Evolutionary conservation across 2,888 invertebrate species (phyloP), one percentile per base, ranked within the genome.

Genomic region (Aleiodes testaceus): DNA sequence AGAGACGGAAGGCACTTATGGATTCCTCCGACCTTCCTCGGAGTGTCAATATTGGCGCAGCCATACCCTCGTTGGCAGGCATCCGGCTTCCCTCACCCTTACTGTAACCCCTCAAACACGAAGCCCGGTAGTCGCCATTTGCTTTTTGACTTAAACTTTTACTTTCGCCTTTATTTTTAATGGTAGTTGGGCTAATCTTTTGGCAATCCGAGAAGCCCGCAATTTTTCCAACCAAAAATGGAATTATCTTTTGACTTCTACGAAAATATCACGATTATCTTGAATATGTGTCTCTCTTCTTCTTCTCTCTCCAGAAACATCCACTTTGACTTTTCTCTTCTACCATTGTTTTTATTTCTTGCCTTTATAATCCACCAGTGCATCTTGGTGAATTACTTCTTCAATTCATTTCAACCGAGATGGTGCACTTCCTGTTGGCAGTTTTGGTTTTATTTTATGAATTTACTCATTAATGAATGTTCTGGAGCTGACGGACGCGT

Each of bases 21-120:
- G 74, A 75, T 74, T 75, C 75, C 68, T 79, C 79, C 76, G 80
- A 78, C 82, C 81, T 59, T 81, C 82, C 79, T 78, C 75, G 75
- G 75, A 82, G 83, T 83, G 86, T 86, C 84, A 86, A 86, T 86
- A 86, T 86, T 86, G 84, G 85, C 83, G 81, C 81, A 86, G 84
- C 85, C 85, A 85, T 80, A 59, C 82, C 83, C 83, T 80, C 30
- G 45, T 50, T 36, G 66, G 26, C 22, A 68, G 30, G 72, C 75
- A 74, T 73, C 75, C 73, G 73, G 76, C 68, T 65, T 55, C 42
- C 73, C 71, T 75, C 78, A 70, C 76, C 74, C 74, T 72, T 69
- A 76, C 73, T 72, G 69, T 75, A 55, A 75, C 76, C 77, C 76
- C 55, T 50, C 36, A n/a, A 47, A 26, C 18, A 49, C 12, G n/a